Percentiles rank a stretch among this genome's conserved stretches.
These are phyloP conservation scores for Parnassius apollo DNA, from an alignment of 2,888 invertebrate genomes.

Conservation along the genomic window DNA sequence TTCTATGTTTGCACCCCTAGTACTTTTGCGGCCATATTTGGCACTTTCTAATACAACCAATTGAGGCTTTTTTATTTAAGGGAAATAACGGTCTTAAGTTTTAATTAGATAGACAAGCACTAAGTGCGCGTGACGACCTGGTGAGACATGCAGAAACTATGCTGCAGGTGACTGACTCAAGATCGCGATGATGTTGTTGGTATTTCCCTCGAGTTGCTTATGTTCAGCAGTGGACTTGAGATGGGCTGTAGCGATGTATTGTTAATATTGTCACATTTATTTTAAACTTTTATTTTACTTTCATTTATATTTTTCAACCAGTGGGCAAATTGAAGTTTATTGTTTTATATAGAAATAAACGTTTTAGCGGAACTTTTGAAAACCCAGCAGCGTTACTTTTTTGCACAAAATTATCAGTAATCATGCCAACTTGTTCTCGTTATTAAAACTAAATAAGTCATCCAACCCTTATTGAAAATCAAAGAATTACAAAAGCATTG, in stretches of 20 bases:
- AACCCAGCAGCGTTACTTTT: constrained; percentile 10
- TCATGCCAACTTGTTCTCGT: constrained; percentile 4
- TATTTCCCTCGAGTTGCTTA: no score
- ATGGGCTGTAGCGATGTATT: no score
- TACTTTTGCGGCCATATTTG: constrained; percentile 71
- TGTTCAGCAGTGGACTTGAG: no score
- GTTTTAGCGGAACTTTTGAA: constrained; percentile 20
- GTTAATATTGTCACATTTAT: no score
- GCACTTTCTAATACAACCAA: constrained; percentile 47
- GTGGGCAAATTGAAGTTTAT: constrained; percentile 12
- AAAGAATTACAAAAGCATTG: constrained; percentile 6
- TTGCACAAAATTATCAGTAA: constrained; percentile 14
- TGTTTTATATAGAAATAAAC: constrained; percentile 12
- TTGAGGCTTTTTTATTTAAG: no score
- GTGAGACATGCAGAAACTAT: no score
- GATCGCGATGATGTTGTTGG: no score
- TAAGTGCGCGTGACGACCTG: no score
- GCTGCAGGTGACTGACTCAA: no score
- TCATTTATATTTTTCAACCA: constrained; percentile 9
- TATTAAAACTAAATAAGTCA: constrained; percentile 21
- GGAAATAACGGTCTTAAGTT: no score
- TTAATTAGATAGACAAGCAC: no score
- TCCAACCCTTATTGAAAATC: constrained; percentile 16
- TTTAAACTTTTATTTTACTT: constrained; percentile 21
- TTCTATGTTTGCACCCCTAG: constrained; percentile 53